phyloP scores from a whole-genome alignment of 2,888 invertebrate species.

The Chrysodeixis includens region DNA sequence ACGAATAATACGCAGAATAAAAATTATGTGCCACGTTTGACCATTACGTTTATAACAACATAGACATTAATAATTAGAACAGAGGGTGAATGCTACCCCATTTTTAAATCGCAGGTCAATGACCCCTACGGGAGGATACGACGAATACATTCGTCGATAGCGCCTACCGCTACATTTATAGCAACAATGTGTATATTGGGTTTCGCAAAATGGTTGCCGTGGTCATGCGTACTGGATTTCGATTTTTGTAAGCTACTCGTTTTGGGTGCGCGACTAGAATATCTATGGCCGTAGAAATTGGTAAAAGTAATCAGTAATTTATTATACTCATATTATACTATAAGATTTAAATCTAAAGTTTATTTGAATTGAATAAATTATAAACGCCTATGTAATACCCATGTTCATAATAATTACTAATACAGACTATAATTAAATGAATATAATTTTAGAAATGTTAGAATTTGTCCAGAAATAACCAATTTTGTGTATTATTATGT shows the following conservation, averaged over 20 bases:
- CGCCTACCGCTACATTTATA: slow-evolving; percentile 48
- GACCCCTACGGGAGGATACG: slow-evolving; percentile 50
- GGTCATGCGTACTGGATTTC: background rate
- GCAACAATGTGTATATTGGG: slow-evolving; percentile 34
- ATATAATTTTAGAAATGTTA: too few species aligned
- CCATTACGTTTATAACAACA: slow-evolving; percentile 52
- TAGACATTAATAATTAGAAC: slow-evolving; percentile 62
- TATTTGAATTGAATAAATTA: too few species aligned
- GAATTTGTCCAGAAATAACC: too few species aligned
- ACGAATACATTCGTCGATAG: slow-evolving; percentile 27
- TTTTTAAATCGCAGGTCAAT: slow-evolving; percentile 60
- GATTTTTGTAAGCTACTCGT: background rate
- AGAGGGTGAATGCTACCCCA: slow-evolving; percentile 65
- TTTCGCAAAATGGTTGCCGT: slow-evolving; percentile 52
- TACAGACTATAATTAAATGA: too few species aligned
- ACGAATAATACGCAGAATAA: slow-evolving; percentile 26
- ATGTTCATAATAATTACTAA: too few species aligned
- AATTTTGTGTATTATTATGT: too few species aligned
- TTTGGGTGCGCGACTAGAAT: background rate
- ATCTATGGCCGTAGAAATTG: background rate
- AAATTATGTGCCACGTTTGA: slow-evolving; percentile 48
- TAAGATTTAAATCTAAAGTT: too few species aligned
- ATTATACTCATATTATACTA: too few species aligned
- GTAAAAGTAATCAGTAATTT: background rate
- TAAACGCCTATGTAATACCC: too few species aligned